Conservation (phyloP, 1,140 invertebrate species). For the Heliconius hermathena region DNA sequence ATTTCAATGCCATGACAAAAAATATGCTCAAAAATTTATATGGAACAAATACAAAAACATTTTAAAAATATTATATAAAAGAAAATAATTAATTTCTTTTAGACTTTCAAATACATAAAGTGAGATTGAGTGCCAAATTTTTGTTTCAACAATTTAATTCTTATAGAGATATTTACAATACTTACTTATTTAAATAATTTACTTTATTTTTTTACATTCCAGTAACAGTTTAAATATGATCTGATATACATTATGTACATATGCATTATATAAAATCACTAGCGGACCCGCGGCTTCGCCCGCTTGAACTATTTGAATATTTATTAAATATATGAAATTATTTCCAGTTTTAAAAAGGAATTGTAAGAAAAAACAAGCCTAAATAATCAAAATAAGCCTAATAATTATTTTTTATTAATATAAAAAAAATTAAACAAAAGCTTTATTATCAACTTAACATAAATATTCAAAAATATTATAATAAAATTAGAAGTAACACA, state of each 20-base stretch:
- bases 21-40: not conserved
- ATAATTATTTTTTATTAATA: too few relatives aligned
- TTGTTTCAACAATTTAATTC: conserved; percentile 3
- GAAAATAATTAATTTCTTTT: conserved; percentile 14
- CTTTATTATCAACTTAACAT: too few relatives aligned
- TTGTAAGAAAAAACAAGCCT: too few relatives aligned
- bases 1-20: not conserved
- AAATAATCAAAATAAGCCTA: too few relatives aligned
- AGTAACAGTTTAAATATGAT: not conserved
- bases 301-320: too few relatives aligned
- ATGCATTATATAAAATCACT: not conserved
- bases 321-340: too few relatives aligned
- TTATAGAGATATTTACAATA: conserved; percentile 8
- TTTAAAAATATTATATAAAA: not conserved
- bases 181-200: not conserved
- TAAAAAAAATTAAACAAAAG: too few relatives aligned
- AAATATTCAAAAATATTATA: too few relatives aligned
- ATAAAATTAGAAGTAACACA: too few relatives aligned
- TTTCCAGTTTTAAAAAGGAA: too few relatives aligned
- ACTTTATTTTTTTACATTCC: conserved; percentile 7
- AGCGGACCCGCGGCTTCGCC: too few relatives aligned
- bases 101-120: conserved; percentile 16
- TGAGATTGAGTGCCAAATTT: conserved; percentile 35
- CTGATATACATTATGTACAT: not conserved
- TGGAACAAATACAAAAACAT: not conserved